A percentile compares a stretch with the other conserved stretches of the same genome.
Evolutionary conservation across 2,888 invertebrate species (phyloP).

Genomic region (Eucriotettix oculatus): DNA sequence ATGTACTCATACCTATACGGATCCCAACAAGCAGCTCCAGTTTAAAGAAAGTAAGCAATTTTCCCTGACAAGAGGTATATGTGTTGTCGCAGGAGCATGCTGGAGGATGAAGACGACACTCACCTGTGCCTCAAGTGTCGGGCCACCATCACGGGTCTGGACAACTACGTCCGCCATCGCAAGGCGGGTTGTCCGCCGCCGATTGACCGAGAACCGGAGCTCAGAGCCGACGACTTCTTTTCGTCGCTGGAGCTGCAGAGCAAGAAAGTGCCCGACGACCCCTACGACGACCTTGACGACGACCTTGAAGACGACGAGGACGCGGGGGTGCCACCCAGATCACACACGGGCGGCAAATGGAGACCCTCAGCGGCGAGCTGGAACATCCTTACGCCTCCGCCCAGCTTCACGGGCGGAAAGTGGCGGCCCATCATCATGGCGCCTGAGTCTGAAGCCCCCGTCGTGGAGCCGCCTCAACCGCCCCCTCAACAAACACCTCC

Average conservation of each 20-base stretch:
- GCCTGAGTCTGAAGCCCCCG: too few species aligned
- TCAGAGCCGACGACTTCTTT: constrained; percentile 75
- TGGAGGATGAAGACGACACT: constrained; percentile 62
- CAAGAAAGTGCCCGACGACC: constrained; percentile 6
- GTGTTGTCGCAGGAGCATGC: neutral
- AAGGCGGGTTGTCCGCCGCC: constrained; percentile 43
- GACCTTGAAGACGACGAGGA: constrained; percentile 1
- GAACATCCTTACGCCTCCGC: constrained; percentile 23
- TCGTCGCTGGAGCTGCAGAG: constrained; percentile 43
- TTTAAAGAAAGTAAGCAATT: too few species aligned
- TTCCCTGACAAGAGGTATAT: too few species aligned
- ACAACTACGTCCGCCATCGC: constrained; percentile 71
- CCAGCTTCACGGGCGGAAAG: constrained; percentile 42
- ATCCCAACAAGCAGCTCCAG: too few species aligned
- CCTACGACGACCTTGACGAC: constrained; percentile 1
- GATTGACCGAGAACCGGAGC: constrained; percentile 36
- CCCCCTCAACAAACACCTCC: neutral
- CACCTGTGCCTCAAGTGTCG: constrained; percentile 83
- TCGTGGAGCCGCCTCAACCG: too few species aligned
- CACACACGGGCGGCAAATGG: constrained; percentile 57
- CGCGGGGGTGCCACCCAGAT: constrained; percentile 28
- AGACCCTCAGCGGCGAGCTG: constrained; percentile 33
- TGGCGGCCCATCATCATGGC: constrained; percentile 33
- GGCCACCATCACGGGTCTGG: constrained; percentile 62
- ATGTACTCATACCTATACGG: too few species aligned